These are phyloP conservation scores for Parazoanthus swiftii DNA, from an alignment of 92 coral and sea anemone species.

Conservation along the genomic window DNA sequence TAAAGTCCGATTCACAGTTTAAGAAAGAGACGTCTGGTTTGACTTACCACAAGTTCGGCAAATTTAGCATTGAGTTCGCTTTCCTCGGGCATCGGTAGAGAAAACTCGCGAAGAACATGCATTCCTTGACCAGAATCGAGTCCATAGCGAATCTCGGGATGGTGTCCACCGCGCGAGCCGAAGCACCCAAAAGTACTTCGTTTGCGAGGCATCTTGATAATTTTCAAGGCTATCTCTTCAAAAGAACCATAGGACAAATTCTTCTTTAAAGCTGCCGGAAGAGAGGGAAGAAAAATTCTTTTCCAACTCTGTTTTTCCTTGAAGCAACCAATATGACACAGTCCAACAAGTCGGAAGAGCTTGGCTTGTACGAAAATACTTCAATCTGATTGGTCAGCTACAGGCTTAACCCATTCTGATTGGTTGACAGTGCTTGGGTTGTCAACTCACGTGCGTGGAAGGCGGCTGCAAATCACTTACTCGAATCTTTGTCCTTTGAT, in stretches of 20 bases:
- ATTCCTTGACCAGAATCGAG: conserved; percentile 83
- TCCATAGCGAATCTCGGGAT: conserved; percentile 99
- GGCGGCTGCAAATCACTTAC: conserved; percentile 10
- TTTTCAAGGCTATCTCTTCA: conserved; percentile 45
- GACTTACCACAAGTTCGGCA: conserved; percentile 99
- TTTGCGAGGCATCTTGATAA: conserved; percentile 83
- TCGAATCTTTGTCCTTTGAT: conserved; percentile 20
- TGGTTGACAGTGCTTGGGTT: neutral
- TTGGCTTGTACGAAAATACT: conserved; percentile 17
- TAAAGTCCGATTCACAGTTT: neutral
- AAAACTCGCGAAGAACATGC: conserved; percentile 86
- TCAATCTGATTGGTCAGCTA: conserved; percentile 29
- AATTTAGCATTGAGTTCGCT: conserved; percentile 94
- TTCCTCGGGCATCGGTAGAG: conserved; percentile 98
- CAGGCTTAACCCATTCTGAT: neutral
- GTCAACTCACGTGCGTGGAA: conserved; percentile 34
- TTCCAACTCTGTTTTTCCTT: conserved; percentile 20
- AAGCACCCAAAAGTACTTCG: conserved; percentile 88
- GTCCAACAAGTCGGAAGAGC: conserved; percentile 38
- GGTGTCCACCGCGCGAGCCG: conserved; percentile 85
- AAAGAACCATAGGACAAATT: conserved; percentile 50
- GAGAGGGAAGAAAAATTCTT: conserved; percentile 13
- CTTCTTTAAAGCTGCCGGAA: conserved; percentile 23
- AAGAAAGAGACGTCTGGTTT: neutral
- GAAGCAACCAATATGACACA: conserved; percentile 38